A percentile compares a stretch with the other conserved stretches of the same genome.
These are phyloP conservation scores for Heliconius ismenius DNA, from an alignment of 2,888 invertebrate species.

Conservation along the genomic window DNA sequence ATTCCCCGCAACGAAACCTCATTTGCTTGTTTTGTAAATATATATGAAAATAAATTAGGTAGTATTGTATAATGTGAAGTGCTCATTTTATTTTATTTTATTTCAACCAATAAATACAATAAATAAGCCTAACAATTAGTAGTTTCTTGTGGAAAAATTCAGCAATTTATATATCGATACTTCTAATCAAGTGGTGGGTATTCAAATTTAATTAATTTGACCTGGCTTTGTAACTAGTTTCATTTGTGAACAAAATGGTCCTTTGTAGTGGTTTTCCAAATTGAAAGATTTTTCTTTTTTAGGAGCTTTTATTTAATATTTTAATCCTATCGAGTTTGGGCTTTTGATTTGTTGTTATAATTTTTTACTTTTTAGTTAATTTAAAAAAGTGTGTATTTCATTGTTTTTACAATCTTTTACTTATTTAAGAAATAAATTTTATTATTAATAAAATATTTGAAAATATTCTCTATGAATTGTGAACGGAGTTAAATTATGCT, in stretches of 20 bases:
- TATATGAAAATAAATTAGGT: too few relatives aligned
- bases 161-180: constrained; percentile 9
- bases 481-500: constrained; percentile 29
- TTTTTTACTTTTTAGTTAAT: too few relatives aligned
- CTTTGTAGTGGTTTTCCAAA: neutral
- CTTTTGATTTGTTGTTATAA: too few relatives aligned
- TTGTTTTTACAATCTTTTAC: too few relatives aligned
- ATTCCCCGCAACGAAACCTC: too few relatives aligned
- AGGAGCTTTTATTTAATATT: too few relatives aligned
- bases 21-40: too few relatives aligned
- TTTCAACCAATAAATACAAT: neutral
- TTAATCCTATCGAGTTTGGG: too few relatives aligned
- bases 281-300: neutral
- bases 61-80: neutral
- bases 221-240: neutral
- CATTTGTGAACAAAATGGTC: neutral
- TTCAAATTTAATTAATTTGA: constrained; percentile 5
- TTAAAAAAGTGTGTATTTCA: too few relatives aligned
- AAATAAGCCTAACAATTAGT: neutral
- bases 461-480: constrained; percentile 12
- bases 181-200: constrained; percentile 4
- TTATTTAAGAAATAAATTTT: too few relatives aligned
- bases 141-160: neutral
- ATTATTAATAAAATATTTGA: neutral
- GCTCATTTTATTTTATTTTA: neutral